phyloP scores from a whole-genome alignment of 1,140 invertebrate species.

The Drosophila nigrodunni region DNA sequence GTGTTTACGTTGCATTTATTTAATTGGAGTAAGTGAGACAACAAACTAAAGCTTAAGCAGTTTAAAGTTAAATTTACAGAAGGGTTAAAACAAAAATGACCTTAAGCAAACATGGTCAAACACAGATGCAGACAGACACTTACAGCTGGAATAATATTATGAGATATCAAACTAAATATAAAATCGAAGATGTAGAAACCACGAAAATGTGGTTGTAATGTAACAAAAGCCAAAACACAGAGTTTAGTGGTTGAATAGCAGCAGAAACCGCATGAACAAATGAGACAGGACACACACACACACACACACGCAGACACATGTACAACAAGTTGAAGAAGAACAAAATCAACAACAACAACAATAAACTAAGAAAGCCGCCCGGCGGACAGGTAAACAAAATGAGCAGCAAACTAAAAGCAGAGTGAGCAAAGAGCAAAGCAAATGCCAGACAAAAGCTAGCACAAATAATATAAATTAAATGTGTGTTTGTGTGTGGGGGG shows the following conservation, averaged over 20 bases:
- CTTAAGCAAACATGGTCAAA: neutral
- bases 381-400: slow-evolving; percentile 66
- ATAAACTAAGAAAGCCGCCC: slow-evolving; percentile 67
- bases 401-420: slow-evolving; percentile 19
- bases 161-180: slow-evolving; percentile 62
- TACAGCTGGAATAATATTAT: slow-evolving; percentile 62
- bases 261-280: slow-evolving; percentile 60
- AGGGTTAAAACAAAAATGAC: neutral
- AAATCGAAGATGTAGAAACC: slow-evolving; percentile 72
- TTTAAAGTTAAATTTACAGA: slow-evolving; percentile 32
- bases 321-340: slow-evolving; percentile 31
- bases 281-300: slow-evolving; percentile 31
- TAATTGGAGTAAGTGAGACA: neutral
- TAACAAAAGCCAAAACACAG: slow-evolving; percentile 80
- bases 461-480: slow-evolving; percentile 83
- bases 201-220: slow-evolving; percentile 68
- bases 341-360: slow-evolving; percentile 22
- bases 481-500: neutral
- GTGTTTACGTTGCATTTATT: slow-evolving; percentile 11
- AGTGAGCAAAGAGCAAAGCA: slow-evolving; percentile 25
- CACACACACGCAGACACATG: slow-evolving; percentile 13
- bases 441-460: slow-evolving; percentile 73
- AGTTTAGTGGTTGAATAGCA: slow-evolving; percentile 77
- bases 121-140: neutral
- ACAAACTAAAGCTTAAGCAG: slow-evolving; percentile 20